Evolutionary conservation across 1,140 invertebrate species (phyloP).

Genomic region (Goniozus legneri): DNA sequence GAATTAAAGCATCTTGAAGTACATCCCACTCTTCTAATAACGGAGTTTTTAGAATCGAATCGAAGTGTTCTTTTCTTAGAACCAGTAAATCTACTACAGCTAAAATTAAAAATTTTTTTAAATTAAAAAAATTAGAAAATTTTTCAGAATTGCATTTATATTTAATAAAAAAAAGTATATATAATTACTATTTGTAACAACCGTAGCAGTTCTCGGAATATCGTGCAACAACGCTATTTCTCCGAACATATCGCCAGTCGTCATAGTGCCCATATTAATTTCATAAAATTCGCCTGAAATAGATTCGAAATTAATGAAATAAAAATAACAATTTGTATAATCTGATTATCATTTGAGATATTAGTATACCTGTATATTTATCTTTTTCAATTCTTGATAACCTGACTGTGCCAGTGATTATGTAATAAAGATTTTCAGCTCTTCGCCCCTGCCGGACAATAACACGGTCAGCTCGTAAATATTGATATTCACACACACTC

Average conservation of each 20-base stretch:
- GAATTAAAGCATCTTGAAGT: slow-evolving; percentile 56
- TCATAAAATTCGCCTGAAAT: slow-evolving; percentile 23
- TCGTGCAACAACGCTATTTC: slow-evolving; percentile 62
- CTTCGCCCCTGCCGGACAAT: slow-evolving; percentile 59
- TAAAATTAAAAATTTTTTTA: slow-evolving; percentile 30
- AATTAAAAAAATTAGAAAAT: background rate
- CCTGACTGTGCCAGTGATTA: slow-evolving; percentile 57
- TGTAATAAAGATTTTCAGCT: slow-evolving; percentile 58
- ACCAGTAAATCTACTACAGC: slow-evolving; percentile 56
- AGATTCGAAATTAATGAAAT: no score
- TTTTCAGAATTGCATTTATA: background rate
- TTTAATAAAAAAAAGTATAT: slow-evolving; percentile 6
- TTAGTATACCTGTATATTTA: slow-evolving; percentile 41
- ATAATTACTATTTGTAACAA: slow-evolving; percentile 52
- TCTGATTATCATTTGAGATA: background rate
- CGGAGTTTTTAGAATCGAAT: slow-evolving; percentile 56
- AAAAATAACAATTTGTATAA: background rate
- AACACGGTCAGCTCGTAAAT: slow-evolving; percentile 52
- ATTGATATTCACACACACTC: slow-evolving; percentile 56
- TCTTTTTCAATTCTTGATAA: slow-evolving; percentile 54
- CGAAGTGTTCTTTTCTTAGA: slow-evolving; percentile 57
- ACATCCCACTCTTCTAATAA: slow-evolving; percentile 61
- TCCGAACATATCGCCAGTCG: slow-evolving; percentile 60
- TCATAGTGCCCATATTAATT: slow-evolving; percentile 29
- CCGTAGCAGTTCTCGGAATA: slow-evolving; percentile 57